Evolutionary conservation across 1,140 invertebrate genomes (phyloP), one percentile per base, ranked within the genome.

Genomic region (Diabrotica undecimpunctata): DNA sequence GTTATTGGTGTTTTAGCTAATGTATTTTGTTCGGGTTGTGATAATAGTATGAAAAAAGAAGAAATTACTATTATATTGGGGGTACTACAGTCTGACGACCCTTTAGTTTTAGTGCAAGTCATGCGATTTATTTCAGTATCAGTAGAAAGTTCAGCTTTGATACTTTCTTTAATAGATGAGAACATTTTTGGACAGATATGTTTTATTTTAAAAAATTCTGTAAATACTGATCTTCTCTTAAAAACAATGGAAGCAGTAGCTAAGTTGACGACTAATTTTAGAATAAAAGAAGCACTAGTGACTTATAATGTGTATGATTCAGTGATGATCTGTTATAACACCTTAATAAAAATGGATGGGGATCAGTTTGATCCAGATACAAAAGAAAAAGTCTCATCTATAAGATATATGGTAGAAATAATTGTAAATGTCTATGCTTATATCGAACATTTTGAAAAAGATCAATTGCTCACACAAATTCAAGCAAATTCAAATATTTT

Each of bases 1-100:
- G 71, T 91, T 3, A 79, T 91, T 14, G 90, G 90, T 8, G 87
- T 91, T 54, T 79, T 90, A 64, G 88, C 84, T 1, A 92, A 92
- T 75, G 85, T 91, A 81, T 87, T 87, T 68, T 87, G 85, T 66
- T 80, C 65, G 73, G 81, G 70, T 74, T 83, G 5, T 77, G 86
- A 6, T 2, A 64, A 59, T 50, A 64, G 64, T 52, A 68, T 75
- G 25, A 65, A 39, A 7, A 50, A 69, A 12, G 63, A 70, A 7
- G 68, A 75, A 25, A 66, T 75, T 14, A 54, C 68, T 41, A 77
- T 77, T 12, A 74, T 91, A 13, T 74, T 90, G 5, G 80, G 82
- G 55, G 74, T 84, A 41, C 77, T 88, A 7, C 80, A 83, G 38
- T 83, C 82, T 54, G 81, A 85, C 64, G 88, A 91, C 73, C 81